Base-by-base conservation (phyloP, 2,113 vertebrate species). In the Atlantisia rogersi region DNA sequence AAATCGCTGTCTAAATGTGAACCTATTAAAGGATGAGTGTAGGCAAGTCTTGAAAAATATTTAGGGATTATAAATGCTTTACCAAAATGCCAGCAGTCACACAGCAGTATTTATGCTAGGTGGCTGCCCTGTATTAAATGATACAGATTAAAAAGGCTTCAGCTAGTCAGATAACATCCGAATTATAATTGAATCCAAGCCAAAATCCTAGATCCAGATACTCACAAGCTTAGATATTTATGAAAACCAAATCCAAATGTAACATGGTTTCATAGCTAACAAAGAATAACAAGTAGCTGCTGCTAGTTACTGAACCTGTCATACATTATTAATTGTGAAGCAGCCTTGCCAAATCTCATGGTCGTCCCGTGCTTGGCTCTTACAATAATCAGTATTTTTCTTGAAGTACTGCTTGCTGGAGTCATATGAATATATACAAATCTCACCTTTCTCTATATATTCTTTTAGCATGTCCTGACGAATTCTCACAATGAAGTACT, bases 241-340 rank as follows among this genome's bases (percentile, higher is more conserved):
- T 46, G 31, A 70, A 91, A 96, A 88, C n/a, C 15, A 69, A 91
- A 93, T 86, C 87, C 92, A 86, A 96, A 91, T 94, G 70, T 90
- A 94, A 46, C 67, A 77, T 46, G 22, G 63, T 69, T 93, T 95
- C 29, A 26, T 28, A 62, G 62, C 82, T 90, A 90, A 74, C 44
- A 91, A 82, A 91, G 88, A 84, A 87, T 58, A 93, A 81, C 83
- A 95, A 94, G 69, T 86, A 97, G 86, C 78, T 95, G 62, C 76
- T 95, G 62, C 59, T 91, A 75, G 91, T 94, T 94, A 77, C 52
- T 39, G 62, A 65, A 91, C 40, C 59, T 83, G 70, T 91, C 87
- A 70, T 26, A 58, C 26, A 73, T 80, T 86, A 90, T 90, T 78
- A 84, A 84, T 79, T 76, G 83, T 82, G 62, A 42, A 71, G 84